phyloP scores from a whole-genome alignment of 2,888 invertebrate species.

The Lepidonotus clava region DNA sequence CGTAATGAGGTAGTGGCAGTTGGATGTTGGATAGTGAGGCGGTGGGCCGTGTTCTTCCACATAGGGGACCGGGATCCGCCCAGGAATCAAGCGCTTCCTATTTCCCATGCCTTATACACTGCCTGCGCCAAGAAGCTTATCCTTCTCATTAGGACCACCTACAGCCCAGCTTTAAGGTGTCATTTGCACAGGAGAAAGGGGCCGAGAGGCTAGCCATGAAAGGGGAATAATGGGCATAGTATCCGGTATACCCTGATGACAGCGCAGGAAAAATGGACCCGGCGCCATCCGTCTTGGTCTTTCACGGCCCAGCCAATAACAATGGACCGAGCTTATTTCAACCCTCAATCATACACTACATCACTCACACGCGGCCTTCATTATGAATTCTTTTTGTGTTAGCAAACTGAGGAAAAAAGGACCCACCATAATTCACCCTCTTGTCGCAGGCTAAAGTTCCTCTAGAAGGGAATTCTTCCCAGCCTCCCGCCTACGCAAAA shows the following conservation, averaged over 20 bases:
- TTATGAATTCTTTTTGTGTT: constrained; percentile 13
- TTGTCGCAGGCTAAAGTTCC: constrained; percentile 2
- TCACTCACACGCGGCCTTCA: neutral
- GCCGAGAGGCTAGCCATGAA: too few relatives aligned
- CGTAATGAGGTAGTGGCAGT: neutral
- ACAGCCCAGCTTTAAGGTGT: too few relatives aligned
- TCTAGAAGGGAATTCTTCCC: neutral
- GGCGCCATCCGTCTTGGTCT: neutral
- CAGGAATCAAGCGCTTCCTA: too few relatives aligned
- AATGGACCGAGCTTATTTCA: constrained; percentile 2
- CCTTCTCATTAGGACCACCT: too few relatives aligned
- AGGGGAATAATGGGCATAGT: neutral
- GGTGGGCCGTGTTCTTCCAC: neutral
- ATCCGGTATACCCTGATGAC: constrained; percentile 17
- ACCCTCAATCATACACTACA: constrained; percentile 19
- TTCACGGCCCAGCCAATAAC: neutral
- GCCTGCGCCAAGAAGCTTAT: too few relatives aligned
- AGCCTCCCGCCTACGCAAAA: too few relatives aligned
- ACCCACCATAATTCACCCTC: constrained; percentile 16
- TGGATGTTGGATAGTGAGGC: neutral
- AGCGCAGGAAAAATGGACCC: neutral
- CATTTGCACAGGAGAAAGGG: neutral
- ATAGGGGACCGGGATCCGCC: neutral
- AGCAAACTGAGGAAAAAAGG: neutral
- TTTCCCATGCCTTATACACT: too few relatives aligned